Evolutionary conservation across 2,888 invertebrate genomes (phyloP).

Genomic region (Yponomeuta malinellus): DNA sequence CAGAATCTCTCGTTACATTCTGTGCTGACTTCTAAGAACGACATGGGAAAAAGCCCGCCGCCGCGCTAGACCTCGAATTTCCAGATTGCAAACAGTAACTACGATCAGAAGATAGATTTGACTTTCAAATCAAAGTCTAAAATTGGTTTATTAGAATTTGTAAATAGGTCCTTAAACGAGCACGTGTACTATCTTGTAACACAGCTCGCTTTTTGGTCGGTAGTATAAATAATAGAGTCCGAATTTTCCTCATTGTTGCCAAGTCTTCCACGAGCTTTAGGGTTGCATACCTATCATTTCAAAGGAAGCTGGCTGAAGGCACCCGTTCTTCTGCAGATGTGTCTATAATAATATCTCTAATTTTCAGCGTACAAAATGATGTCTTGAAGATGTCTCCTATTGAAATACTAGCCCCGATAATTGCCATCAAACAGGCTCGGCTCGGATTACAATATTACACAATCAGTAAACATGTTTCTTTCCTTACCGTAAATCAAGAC

Average conservation of each 20-base stretch:
- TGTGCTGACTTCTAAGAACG: conserved; percentile 67
- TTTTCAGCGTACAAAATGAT: not conserved
- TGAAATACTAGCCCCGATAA: not conserved
- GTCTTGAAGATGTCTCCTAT: not conserved
- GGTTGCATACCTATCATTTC: too few species aligned
- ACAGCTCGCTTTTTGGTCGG: too few species aligned
- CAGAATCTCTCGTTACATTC: conserved; percentile 68
- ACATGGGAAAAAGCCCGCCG: conserved; percentile 52
- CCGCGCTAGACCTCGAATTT: not conserved
- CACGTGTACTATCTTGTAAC: too few species aligned
- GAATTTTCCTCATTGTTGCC: too few species aligned
- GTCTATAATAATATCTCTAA: not conserved
- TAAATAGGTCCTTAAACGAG: too few species aligned
- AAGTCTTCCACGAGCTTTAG: too few species aligned
- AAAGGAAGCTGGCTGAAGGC: too few species aligned
- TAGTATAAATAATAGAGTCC: too few species aligned
- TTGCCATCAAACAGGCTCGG: not conserved
- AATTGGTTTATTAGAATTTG: too few species aligned
- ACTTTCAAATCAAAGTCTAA: too few species aligned
- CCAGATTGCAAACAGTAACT: not conserved
- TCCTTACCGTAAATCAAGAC: not conserved
- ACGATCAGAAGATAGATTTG: too few species aligned
- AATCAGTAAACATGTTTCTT: not conserved
- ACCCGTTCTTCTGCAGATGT: not conserved
- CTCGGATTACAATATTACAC: not conserved